These are phyloP conservation scores for Agrotis segetum DNA, from an alignment of 2,888 invertebrate genomes.

Conservation along the genomic window DNA sequence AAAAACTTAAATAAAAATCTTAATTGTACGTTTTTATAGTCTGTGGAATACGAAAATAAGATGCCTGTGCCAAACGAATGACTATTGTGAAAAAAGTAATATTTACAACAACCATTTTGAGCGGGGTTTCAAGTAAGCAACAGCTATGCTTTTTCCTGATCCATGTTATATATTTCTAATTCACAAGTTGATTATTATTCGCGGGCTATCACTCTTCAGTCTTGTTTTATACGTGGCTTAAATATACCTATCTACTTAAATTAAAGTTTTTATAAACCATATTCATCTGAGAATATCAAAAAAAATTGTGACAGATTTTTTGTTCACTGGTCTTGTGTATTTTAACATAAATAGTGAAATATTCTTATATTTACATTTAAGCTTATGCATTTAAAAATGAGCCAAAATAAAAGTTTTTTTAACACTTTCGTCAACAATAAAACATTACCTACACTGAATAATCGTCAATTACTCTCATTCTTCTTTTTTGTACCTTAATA, in stretches of 20 bases:
- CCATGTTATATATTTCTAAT: constrained; percentile 51
- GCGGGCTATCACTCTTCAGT: constrained; percentile 81
- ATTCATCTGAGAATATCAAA: constrained; percentile 22
- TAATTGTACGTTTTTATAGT: constrained; percentile 55
- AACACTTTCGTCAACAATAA: constrained; percentile 11
- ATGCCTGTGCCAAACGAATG: constrained; percentile 54
- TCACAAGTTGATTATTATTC: constrained; percentile 65
- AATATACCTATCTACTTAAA: constrained; percentile 55
- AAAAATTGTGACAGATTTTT: constrained; percentile 12
- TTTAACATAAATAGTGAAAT: constrained; percentile 16
- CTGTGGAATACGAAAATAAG: constrained; percentile 52
- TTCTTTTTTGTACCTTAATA: constrained; percentile 32
- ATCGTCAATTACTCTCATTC: constrained; percentile 10
- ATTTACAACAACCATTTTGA: constrained; percentile 64
- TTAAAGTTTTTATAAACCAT: constrained; percentile 42
- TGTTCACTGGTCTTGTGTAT: constrained; percentile 16
- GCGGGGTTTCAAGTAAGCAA: constrained; percentile 34
- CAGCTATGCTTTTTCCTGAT: constrained; percentile 31
- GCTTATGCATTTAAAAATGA: constrained; percentile 19
- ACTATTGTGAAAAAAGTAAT: constrained; percentile 47
- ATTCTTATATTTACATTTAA: constrained; percentile 51
- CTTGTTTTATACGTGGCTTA: constrained; percentile 76
- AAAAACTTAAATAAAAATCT: constrained; percentile 58
- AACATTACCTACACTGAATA: constrained; percentile 19
- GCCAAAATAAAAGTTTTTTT: constrained; percentile 3